Evolutionary conservation across 2,113 vertebrate species (phyloP), one percentile per base, ranked within the genome.

Genomic region (Myodes glareolus): DNA sequence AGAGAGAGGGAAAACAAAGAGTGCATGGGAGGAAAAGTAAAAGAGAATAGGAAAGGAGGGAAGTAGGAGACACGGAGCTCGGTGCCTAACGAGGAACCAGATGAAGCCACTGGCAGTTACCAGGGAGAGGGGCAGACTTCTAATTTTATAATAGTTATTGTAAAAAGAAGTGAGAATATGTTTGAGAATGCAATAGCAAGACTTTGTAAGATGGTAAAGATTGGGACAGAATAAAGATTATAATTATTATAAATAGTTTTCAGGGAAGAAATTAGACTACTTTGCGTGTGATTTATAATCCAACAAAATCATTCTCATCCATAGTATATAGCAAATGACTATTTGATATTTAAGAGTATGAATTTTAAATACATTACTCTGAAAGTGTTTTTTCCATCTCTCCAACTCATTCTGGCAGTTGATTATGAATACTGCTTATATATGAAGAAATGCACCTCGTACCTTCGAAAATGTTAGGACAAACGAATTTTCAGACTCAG

Each of bases 1-100:
- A 97, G 95, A 97, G 67, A 94, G 58, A 94, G 91, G 39, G 85
- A 70, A 95, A 97, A 97, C 76, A 97, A 97, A 96, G 77, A 8
- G 1, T 72, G 63, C 91, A 16, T 50, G 31, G 77, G 21, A 86
- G 77, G 92, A 50, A 36, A 31, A 82, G 39, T 68, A 65, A 96
- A 95, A 86, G 72, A 65, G 80, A 91, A 91, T 58, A 12, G 7
- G 33, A 45, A 94, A 97, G 88, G 94, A 70, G 39, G 61, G 25
- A 88, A 63, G 72, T 42, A 29, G 92, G 67, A 27, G 3, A 25
- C 1, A 78, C 61, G 21, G 27, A 17, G 36, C 77, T 33, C 82
- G 73, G 93, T 29, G 7, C 19, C 52, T 33, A 39, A 75, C 47
- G 65, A 91, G 58, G 68, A 91, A 75, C 5, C 7, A 50, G 45